These are phyloP conservation scores for Cantharis lateralis DNA, from an alignment of 2,888 invertebrate genomes.

Conservation along the genomic window DNA sequence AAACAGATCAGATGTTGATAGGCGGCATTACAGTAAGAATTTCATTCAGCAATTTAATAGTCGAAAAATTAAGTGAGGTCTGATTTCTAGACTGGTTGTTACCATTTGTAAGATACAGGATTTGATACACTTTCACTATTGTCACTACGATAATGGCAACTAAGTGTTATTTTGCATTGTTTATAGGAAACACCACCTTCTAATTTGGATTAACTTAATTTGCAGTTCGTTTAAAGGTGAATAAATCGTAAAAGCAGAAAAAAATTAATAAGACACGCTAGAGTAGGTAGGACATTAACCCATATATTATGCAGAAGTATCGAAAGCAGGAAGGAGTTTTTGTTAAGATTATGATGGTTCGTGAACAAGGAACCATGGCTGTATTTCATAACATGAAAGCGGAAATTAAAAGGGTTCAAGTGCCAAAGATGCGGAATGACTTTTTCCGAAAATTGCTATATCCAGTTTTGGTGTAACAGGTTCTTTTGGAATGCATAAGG, in stretches of 20 bases:
- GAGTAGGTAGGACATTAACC: neutral
- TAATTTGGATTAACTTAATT: neutral
- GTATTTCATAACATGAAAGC: neutral
- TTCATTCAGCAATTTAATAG: neutral
- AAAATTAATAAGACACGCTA: neutral
- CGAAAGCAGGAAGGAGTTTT: neutral
- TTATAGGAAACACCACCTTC: neutral
- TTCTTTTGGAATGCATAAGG: neutral
- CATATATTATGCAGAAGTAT: neutral
- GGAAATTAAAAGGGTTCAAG: neutral
- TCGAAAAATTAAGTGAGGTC: neutral
- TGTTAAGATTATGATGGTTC: neutral
- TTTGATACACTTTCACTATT: neutral
- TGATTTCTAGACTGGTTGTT: neutral
- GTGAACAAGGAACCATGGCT: neutral
- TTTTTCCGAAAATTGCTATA: neutral
- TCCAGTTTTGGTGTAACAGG: neutral
- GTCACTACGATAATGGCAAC: neutral
- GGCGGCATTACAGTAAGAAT: neutral
- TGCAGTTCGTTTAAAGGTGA: neutral
- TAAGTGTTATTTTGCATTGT: neutral
- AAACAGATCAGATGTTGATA: neutral
- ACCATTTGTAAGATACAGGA: neutral
- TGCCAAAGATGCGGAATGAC: neutral
- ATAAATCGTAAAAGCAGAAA: neutral